A percentile compares a stretch with the other conserved stretches of the same genome.
These are phyloP conservation scores for Notothenia coriiceps DNA, from an alignment of 2,113 vertebrate genomes.

Conservation along the genomic window DNA sequence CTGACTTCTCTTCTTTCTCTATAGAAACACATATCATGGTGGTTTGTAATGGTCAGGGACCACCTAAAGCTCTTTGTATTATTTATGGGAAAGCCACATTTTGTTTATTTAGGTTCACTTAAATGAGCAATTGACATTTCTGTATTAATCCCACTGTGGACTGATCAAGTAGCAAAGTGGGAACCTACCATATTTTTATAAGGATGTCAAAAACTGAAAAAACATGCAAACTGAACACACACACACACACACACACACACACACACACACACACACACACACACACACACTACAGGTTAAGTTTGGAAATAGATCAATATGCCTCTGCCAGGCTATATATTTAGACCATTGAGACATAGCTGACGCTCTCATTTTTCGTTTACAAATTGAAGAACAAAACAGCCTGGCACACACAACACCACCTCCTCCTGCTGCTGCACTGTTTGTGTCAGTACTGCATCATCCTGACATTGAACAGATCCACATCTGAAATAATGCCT, in stretches of 20 bases:
- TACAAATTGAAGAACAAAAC: conserved; percentile 11
- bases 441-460: conserved; percentile 52
- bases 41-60: background rate
- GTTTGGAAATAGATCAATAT: conserved; percentile 27
- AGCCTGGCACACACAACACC: conserved; percentile 1
- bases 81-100: background rate
- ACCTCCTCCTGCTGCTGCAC: conserved; percentile 14
- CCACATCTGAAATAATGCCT: background rate
- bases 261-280: too few relatives aligned
- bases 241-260: too few relatives aligned
- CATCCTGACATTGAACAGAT: conserved; percentile 33
- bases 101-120: background rate
- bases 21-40: background rate
- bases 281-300: background rate
- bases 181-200: background rate
- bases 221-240: too few relatives aligned
- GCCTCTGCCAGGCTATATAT: background rate
- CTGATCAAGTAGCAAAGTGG: background rate
- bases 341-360: background rate
- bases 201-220: too few relatives aligned
- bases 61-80: background rate
- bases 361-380: background rate
- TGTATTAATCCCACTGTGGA: background rate
- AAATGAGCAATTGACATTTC: background rate
- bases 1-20: background rate